Base-by-base conservation (phyloP, 2,888 invertebrate species). In the Noctua janthina region DNA sequence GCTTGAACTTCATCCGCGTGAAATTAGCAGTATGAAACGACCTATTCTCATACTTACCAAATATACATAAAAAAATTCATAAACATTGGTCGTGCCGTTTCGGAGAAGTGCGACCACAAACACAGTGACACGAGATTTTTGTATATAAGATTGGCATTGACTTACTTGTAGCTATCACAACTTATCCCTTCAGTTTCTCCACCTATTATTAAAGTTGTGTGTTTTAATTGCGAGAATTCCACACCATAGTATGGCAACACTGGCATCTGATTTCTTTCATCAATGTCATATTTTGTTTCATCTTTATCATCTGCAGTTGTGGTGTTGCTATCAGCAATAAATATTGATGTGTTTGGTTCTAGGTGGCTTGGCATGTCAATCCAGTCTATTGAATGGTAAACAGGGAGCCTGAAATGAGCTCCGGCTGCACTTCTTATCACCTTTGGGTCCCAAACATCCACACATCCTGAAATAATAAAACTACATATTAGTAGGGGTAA, bases 131-230 rank as follows among this genome's bases (percentile, higher is more conserved):
- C 43, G 3, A 2, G 35, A 39, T 39, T 39, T 39, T 39, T 39
- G 43, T 43, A 43, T 5, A 39, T 43, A 7, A 15, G 20, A 6
- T 15, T 59, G 2, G 1, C 20, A 49, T 66, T 35, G 20, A 91
- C 92, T 92, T 92, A 97, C 98, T 90, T 94, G 91, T 98, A 98
- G 10, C 98, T 98, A 49, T 98, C 97, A 39, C 97, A 93, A 95
- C 98, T 98, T n/a, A 99, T 96, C 0, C 99, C 99, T 93, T 98
- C 97, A 13, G 99, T 99, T 95, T 99, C 99, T 15, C 99, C 99
- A 23, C 99, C 99, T 87, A 99, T 97, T 59, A 99, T 97, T 8
- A 99, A 93, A 54, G 98, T 97, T 51, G 98, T 97, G 87, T 98
- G 97, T 49, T 96, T 94, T 72, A 95, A 93, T 49, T 94, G 90